These are phyloP conservation scores for Margarornis squamiger DNA, from an alignment of 2,797 vertebrate genomes.

Conservation along the genomic window DNA sequence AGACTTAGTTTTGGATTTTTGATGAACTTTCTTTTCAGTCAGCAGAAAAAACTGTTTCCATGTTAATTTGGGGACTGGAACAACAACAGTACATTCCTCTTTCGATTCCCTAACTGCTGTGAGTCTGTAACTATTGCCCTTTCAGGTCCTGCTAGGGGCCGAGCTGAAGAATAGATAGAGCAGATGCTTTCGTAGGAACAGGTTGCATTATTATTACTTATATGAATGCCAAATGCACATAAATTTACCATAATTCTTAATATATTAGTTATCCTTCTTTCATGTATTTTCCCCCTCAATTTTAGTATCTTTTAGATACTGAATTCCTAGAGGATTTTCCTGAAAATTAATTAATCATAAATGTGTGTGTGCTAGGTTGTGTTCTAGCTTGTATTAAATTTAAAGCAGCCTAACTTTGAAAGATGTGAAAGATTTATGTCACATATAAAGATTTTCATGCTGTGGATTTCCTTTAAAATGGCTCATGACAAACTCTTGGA, in stretches of 20 bases:
- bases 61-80: not conserved
- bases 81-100: not conserved
- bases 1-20: not conserved
- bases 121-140: not conserved
- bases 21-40: not conserved
- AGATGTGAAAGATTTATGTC: not conserved
- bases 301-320: not conserved
- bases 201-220: fast-evolving
- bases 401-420: not conserved
- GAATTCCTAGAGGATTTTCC: not conserved
- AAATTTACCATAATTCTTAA: not conserved
- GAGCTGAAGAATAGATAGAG: not conserved
- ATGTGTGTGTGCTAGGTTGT: not conserved
- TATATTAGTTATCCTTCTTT: not conserved
- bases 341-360: not conserved
- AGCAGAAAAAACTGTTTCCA: not conserved
- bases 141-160: not conserved
- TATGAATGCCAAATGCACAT: not conserved
- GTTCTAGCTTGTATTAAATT: not conserved
- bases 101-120: not conserved
- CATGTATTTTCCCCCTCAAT: not conserved
- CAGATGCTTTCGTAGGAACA: not conserved
- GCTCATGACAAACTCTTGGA: not conserved
- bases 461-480: fast-evolving
- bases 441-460: not conserved